Evolutionary conservation across 2,797 vertebrate genomes (phyloP), one percentile per base, ranked within the genome.

Genomic region (Sylvia borin): DNA sequence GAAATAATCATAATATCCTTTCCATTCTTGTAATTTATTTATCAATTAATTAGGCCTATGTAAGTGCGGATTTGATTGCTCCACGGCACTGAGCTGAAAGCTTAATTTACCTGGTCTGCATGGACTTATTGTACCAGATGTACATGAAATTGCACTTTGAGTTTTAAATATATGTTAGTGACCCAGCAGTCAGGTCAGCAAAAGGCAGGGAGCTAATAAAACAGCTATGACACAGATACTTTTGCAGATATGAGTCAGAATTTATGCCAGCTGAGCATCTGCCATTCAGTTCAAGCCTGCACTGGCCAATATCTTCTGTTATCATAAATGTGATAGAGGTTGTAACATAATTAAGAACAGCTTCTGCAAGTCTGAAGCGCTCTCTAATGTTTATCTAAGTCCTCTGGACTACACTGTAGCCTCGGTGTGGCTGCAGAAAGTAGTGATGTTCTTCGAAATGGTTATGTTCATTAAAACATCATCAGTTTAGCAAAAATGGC

Each of bases 11-110:
- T 40, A 42, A 87, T 53, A 57, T 61, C 31, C 67, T 93, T 91
- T 89, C 72, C 91, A 43, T 89, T 82, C 74, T 82, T 85, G 34
- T 65, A 76, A 93, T 92, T 82, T 92, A 93, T 95, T 94, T 96
- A 76, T 92, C 81, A 85, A 67, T 87, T 92, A 93, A 96, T 96
- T 91, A 95, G 40, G 83, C 60, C 36, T 64, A 27, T 60, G 55
- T n/a, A 76, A 90, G 21, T 85, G 67, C 65, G 77, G 70, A 90
- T 93, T 93, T 89, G 32, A 83, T 67, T 85, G 27, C 72, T 74
- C 57, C 50, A 71, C 88, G 38, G 38, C 48, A 57, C 32, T 29
- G n/a, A 73, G 38, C 21, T 90, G 32, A 67, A 92, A 95, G 71
- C 19, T 64, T 81, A 76, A 84, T 86, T 88, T 92, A 84, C 34